Base-by-base conservation (phyloP, 2,888 invertebrate species). In the Rotaria socialis region DNA sequence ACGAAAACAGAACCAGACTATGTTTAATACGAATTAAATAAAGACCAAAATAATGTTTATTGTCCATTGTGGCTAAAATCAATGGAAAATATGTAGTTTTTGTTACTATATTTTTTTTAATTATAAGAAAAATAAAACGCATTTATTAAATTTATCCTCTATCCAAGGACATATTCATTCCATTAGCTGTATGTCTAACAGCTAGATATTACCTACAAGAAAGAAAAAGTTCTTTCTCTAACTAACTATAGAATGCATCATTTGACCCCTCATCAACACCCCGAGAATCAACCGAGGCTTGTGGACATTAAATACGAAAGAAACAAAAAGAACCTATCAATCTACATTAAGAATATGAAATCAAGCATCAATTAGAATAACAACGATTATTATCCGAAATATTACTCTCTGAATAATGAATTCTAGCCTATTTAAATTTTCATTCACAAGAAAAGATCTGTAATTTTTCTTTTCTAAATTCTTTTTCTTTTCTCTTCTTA, bases 21-120 rank as follows among this genome's bases (percentile, higher is more conserved):
- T 86, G 86, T 74, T 86, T 86, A n/a, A 86, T 60, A 24, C 86
- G 60, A 55, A 84, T 86, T 67, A 67, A 55, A 52, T 86, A 86
- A 74, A 86, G 43, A 80, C 80, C 80, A 80, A 80, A 80, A 80
- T 80, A 80, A 80, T 80, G 80, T 47, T 80, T 80, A 80, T 80
- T 80, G 19, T 80, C 80, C 80, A 80, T 80, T 8, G 43, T 47
- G n/a, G 80, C 80, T 80, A 80, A 80, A 80, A 80, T 52, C 52
- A 52, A 16, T 52, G 3, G 52, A 52, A 8, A 52, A 35, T 35
- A 35, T 35, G 35, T 35, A 11, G 16, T 52, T 52, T 52, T 16
- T 16, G 1, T 52, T 4, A 52, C 16, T 52, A 52, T 14, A 8
- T 16, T 8, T 52, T 52, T 52, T 52, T 52, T 52, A 4, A 52